Evolutionary conservation across 2,797 vertebrate species (phyloP).

Genomic region (Chelmon rostratus): DNA sequence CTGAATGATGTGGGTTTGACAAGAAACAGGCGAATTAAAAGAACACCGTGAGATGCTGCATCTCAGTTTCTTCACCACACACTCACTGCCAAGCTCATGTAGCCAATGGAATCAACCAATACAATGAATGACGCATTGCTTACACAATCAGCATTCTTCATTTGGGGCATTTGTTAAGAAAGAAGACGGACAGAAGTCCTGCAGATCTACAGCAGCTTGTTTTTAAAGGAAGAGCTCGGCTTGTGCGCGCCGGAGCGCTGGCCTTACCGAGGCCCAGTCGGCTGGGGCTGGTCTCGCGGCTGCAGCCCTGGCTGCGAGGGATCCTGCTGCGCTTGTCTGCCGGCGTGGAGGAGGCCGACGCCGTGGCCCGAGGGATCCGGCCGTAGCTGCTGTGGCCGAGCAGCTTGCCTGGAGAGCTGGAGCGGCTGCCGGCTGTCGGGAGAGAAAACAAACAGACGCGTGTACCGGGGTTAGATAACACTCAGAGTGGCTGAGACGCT

Average conservation of each 20-base stretch:
- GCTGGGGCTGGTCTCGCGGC: constrained; percentile 96
- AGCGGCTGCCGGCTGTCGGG: constrained; percentile 93
- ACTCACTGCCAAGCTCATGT: neutral
- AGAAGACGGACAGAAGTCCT: neutral
- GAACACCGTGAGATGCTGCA: neutral
- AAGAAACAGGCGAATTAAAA: neutral
- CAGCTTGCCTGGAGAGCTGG: constrained; percentile 96
- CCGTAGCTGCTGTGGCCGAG: constrained; percentile 91
- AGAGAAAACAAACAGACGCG: neutral
- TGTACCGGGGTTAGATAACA: neutral
- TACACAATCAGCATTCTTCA: neutral
- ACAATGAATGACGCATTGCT: neutral
- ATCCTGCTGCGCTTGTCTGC: constrained; percentile 93
- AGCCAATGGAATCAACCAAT: neutral
- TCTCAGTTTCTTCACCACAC: neutral
- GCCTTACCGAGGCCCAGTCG: constrained; percentile 93
- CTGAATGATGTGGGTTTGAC: neutral
- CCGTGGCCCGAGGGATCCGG: constrained; percentile 87
- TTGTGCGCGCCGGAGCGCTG: neutral
- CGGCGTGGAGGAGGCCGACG: constrained; percentile 84
- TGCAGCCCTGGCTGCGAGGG: constrained; percentile 97
- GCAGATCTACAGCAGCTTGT: neutral
- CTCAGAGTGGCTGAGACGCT: neutral
- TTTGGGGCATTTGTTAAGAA: neutral
- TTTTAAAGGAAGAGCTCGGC: neutral